phyloP scores from a whole-genome alignment of 2,113 vertebrate genomes.

The Monarcha castaneiventris region DNA sequence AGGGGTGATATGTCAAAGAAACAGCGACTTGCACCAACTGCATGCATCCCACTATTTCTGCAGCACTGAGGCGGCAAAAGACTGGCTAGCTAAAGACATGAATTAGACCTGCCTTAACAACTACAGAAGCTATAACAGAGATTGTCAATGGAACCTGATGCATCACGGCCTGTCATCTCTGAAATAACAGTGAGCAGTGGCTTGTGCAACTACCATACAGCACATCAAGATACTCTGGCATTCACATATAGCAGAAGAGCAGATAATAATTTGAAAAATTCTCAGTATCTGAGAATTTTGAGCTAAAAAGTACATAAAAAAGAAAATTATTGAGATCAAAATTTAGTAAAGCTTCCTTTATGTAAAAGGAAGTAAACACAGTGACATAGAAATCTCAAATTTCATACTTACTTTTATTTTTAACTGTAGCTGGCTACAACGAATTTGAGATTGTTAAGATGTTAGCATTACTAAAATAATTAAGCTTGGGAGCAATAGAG shows the following conservation, averaged over 20 bases:
- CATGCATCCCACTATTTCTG: not conserved
- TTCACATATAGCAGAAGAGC: not conserved
- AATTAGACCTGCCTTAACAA: not conserved
- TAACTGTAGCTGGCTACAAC: not conserved
- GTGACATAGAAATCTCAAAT: not conserved
- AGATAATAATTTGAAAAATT: not conserved
- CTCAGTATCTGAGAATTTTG: not conserved
- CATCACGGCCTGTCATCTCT: not conserved
- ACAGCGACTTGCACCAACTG: not conserved
- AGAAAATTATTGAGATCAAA: not conserved
- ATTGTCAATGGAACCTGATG: not conserved
- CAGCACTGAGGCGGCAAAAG: not conserved
- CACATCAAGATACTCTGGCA: not conserved
- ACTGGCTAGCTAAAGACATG: not conserved
- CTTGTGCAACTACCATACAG: not conserved
- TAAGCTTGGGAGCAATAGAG: constrained; percentile 49
- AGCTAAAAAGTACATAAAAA: not conserved
- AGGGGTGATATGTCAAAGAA: not conserved
- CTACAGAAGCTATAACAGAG: not conserved
- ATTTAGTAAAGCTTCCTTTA: not conserved
- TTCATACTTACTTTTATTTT: not conserved
- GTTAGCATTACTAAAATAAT: constrained; percentile 69
- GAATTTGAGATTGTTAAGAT: constrained; percentile 38
- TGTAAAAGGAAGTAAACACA: not conserved
- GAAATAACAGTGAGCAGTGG: not conserved